phyloP scores from a whole-genome alignment of 2,888 invertebrate genomes.

The Athrips mouffetella region DNA sequence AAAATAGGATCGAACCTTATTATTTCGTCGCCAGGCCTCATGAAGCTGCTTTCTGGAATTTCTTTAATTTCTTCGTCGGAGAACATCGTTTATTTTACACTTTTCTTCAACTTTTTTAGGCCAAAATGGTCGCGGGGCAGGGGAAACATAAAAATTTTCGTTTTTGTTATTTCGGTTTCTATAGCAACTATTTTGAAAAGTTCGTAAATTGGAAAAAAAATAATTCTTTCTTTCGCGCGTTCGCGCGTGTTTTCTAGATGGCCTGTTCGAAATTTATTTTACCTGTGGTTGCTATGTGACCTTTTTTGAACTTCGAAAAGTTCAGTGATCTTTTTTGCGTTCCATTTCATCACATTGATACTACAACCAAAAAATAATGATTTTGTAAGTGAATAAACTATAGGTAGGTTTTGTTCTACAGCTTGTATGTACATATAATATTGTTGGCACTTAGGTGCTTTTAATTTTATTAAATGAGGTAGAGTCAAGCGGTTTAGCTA shows the following conservation, averaged over 20 bases:
- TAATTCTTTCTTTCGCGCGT: constrained; percentile 29
- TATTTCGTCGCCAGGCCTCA: constrained; percentile 66
- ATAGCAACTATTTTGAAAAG: constrained; percentile 39
- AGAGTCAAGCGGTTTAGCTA: too few species aligned
- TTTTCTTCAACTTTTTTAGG: constrained; percentile 67
- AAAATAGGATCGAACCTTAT: constrained; percentile 58
- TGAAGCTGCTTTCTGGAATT: constrained; percentile 57
- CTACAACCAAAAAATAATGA: too few species aligned
- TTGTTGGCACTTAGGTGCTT: too few species aligned
- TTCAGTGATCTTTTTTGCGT: constrained; percentile 18
- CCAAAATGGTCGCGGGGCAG: constrained; percentile 55
- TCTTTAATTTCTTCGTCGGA: constrained; percentile 73
- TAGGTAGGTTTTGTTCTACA: too few species aligned
- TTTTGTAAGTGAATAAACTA: too few species aligned
- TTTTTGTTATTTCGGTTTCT: constrained; percentile 57
- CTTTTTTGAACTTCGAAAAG: constrained; percentile 44
- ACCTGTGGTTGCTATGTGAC: constrained; percentile 28
- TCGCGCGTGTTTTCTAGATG: constrained; percentile 14
- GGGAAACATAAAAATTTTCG: constrained; percentile 57
- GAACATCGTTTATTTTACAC: constrained; percentile 71
- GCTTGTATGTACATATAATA: too few species aligned
- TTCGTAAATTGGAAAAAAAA: constrained; percentile 38
- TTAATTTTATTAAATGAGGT: too few species aligned
- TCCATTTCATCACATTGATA: too few species aligned
- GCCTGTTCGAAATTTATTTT: constrained; percentile 4